A percentile compares a stretch with the other conserved stretches of the same genome.
Conservation (phyloP, 2,888 invertebrate genomes). For the Lasioglossum vierecki region DNA sequence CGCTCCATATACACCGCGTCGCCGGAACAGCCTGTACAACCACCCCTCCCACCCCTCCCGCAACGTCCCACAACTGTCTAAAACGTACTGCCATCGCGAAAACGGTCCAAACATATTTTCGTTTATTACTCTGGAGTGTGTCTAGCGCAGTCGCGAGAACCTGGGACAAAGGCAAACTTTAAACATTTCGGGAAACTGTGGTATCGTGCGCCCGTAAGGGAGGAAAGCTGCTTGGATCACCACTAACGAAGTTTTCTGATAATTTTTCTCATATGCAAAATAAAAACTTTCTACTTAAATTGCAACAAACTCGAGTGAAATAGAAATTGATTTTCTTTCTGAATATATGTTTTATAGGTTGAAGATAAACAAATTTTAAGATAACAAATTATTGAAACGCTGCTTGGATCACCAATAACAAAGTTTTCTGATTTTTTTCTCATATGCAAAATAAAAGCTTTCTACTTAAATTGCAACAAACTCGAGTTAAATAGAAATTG, state of each 20-base stretch:
- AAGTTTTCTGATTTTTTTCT: not conserved
- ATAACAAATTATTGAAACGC: not conserved
- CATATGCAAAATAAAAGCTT: too few relatives aligned
- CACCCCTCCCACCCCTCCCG: not conserved
- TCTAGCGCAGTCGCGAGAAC: not conserved
- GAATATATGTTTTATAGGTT: too few relatives aligned
- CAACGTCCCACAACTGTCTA: not conserved
- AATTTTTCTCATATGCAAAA: not conserved
- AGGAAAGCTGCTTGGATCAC: not conserved
- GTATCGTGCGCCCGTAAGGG: not conserved
- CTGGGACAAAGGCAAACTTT: not conserved
- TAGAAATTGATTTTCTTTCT: too few relatives aligned
- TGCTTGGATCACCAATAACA: not conserved
- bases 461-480: too few relatives aligned
- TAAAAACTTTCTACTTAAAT: too few relatives aligned
- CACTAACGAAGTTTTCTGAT: not conserved
- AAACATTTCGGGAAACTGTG: not conserved
- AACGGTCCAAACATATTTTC: conserved; percentile 3
- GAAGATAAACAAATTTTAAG: too few relatives aligned
- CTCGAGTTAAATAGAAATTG: too few relatives aligned
- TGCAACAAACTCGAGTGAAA: too few relatives aligned
- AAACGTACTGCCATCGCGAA: conserved; percentile 4
- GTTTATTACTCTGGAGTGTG: not conserved
- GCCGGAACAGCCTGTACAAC: conserved; percentile 22
- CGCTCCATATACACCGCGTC: conserved; percentile 48